These are phyloP conservation scores for Drosophila buzzatii DNA, from an alignment of 2,888 invertebrate species.

Conservation along the genomic window DNA sequence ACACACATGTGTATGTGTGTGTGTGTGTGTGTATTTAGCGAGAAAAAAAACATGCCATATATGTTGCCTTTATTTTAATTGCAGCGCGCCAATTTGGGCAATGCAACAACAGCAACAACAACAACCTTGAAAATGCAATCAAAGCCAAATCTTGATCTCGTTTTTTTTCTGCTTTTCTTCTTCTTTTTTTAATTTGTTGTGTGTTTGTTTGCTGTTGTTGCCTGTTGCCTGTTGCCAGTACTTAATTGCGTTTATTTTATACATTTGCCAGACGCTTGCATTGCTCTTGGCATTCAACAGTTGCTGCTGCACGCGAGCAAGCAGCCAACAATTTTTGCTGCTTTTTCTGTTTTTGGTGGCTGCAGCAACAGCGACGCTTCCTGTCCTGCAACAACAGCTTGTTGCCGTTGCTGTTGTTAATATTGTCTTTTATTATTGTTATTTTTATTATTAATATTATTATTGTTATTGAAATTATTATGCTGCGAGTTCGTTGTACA, in stretches of 20 bases:
- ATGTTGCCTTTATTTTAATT: slow-evolving; percentile 68
- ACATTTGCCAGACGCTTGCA: slow-evolving; percentile 31
- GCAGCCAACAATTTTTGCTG: slow-evolving; percentile 71
- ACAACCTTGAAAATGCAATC: slow-evolving; percentile 78
- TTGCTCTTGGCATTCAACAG: slow-evolving; percentile 76
- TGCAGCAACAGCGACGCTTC: slow-evolving; percentile 54
- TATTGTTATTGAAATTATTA: slow-evolving; percentile 61
- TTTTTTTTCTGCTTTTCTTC: slow-evolving; percentile 46
- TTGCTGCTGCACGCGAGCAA: slow-evolving; percentile 68
- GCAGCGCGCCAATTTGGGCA: slow-evolving; percentile 75
- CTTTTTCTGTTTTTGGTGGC: slow-evolving; percentile 7
- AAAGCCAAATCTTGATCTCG: slow-evolving; percentile 80
- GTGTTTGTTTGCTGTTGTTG: slow-evolving; percentile 34
- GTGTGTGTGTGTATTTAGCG: neutral
- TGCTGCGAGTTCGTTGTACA: slow-evolving; percentile 72
- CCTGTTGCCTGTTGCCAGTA: slow-evolving; percentile 45
- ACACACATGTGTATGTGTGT: neutral
- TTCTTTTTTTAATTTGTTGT: slow-evolving; percentile 14
- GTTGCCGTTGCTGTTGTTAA: slow-evolving; percentile 26
- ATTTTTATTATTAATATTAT: slow-evolving; percentile 32
- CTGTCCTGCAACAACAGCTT: slow-evolving; percentile 58
- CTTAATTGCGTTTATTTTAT: slow-evolving; percentile 68
- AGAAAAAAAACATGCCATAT: slow-evolving; percentile 56
- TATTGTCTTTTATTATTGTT: slow-evolving; percentile 18
- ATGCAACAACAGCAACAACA: slow-evolving; percentile 62